Base-by-base conservation (phyloP, 2,888 invertebrate genomes). In the Strigamia crassipes region DNA sequence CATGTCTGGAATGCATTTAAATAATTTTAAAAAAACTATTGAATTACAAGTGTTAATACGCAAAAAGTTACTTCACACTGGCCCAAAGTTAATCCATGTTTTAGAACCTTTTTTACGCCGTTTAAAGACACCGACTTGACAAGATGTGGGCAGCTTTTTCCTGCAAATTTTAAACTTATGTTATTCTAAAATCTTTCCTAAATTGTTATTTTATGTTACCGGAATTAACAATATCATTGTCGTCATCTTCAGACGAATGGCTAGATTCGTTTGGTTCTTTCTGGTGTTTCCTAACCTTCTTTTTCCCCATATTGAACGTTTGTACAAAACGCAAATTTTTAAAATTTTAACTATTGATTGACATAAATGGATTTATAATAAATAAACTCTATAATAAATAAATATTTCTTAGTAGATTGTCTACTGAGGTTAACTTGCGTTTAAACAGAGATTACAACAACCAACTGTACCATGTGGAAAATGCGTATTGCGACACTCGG, bases 61-160 rank as follows among this genome's bases (percentile, higher is more conserved):
- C 34, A 34, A 78, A 78, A 9, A 78, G 15, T 41, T 81, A 81
- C 81, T 21, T 56, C 85, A 85, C 93, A 93, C 82, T 91, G 90
- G 13, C 88, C 89, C 27, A 90, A 88, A 84, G 91, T 89, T 0
- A 91, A 91, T 8, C 87, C 88, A 4, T 86, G 83, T 83, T 89
- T 92, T 1, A 93, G 86, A 5, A 89, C 86, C 86, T 91, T 92
- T 85, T 91, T 91, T 61, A 93, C 87, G 82, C 89, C 89, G 0
- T 89, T 87, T 82, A 92, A 87, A 86, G 93, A 92, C 18, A 94
- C 91, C 3, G 93, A 91, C 87, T 92, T 93, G 12, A 90, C 89
- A 82, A 93, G 90, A 88, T 85, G 85, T 4, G 84, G 83, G 77
- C 85, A 85, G 13, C 78, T 31, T 51, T 73, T 82, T 13, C 82